These are phyloP conservation scores for Zhuqinia jingwanae DNA, from an alignment of 2,888 invertebrate genomes.

Conservation along the genomic window DNA sequence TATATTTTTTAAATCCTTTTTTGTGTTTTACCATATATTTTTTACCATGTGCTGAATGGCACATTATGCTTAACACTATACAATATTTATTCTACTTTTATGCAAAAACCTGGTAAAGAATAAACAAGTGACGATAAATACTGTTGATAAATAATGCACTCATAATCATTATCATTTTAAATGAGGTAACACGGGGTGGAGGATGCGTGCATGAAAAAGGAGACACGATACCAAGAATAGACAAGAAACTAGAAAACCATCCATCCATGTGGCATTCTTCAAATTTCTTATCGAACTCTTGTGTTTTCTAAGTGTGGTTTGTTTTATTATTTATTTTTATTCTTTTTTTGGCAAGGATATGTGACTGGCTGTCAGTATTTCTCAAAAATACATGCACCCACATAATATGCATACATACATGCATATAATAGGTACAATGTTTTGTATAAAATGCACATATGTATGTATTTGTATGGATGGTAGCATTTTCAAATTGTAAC, in stretches of 20 bases:
- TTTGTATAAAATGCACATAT: too few species aligned
- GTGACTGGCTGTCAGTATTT: neutral
- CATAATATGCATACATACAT: neutral
- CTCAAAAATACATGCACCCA: conserved; percentile 8
- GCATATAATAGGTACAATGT: too few species aligned
- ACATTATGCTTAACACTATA: too few species aligned
- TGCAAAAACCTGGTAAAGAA: neutral
- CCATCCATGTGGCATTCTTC: too few species aligned
- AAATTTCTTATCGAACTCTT: neutral
- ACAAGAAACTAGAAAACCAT: too few species aligned
- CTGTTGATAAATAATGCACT: neutral
- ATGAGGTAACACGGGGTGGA: neutral
- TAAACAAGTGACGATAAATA: neutral
- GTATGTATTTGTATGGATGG: too few species aligned
- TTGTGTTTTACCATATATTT: too few species aligned
- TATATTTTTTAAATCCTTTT: too few species aligned
- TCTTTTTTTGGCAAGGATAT: conserved; percentile 11
- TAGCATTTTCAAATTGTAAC: conserved; percentile 22
- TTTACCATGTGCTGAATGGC: too few species aligned
- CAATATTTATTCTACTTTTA: too few species aligned
- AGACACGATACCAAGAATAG: too few species aligned
- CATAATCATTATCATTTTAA: conserved; percentile 17
- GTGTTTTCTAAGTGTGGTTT: neutral
- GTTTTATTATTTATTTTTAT: neutral
- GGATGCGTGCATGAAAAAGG: conserved; percentile 7